Evolutionary conservation across 2,113 vertebrate genomes (phyloP), one percentile per base, ranked within the genome.

Genomic region (Callipepla squamata): DNA sequence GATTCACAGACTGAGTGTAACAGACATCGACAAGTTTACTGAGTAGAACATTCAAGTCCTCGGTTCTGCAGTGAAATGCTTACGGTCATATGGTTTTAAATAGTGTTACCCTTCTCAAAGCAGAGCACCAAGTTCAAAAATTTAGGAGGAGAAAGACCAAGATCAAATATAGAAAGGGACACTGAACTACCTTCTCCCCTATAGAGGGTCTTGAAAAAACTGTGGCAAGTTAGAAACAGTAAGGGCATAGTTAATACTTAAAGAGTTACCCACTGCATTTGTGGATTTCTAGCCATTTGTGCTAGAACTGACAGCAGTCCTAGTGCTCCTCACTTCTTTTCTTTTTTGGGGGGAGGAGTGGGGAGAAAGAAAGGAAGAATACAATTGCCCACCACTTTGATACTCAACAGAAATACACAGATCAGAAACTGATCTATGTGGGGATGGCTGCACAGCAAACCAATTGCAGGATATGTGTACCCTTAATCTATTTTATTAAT

Each of bases 381-480:
- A 30, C 53, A 58, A 57, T 17, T 65, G 13, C 21, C 17, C 45
- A 67, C 42, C 13, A 11, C 25, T 28, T 50, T 50, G 45, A 9
- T 12, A 36, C 25, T 36, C n/a, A 67, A 67, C 42, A 36, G 11
- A 36, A 23, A 47, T 25, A 18, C 9, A 36, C 23, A 50, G n/a
- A 48, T 34, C 9, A n/a, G 42, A 45, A 36, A 19, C 23, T 34
- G 8, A 16, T 11, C 15, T 23, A 25, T 2, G 7, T 23, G 26
- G 50, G 18, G 7, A 44, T 14, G 11, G 11, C 20, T 44, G 17
- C 36, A 32, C 45, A 50, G 34, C 19, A 79, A 11, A 57, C 17
- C 30, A 5, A n/a, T 2, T 45, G 19, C 17, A 73, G 14, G 16
- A 15, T 59, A n/a, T 0, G 2, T 4, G 12, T 6, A 72, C 25